phyloP scores from a whole-genome alignment of 2,888 invertebrate genomes.

The Diplazon laetatorius region DNA sequence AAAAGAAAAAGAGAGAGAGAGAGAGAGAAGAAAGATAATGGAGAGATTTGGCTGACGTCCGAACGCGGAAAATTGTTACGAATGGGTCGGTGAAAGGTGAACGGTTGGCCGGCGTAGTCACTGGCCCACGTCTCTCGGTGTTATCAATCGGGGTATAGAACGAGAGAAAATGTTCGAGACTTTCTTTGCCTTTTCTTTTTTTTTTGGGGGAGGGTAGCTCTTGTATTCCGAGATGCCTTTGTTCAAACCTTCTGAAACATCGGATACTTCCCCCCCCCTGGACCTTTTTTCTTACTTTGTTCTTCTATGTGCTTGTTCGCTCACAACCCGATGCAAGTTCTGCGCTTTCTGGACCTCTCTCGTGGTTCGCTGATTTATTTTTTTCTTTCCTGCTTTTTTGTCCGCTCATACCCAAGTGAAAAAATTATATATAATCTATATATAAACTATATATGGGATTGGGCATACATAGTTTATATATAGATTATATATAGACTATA shows the following conservation, averaged over 20 bases:
- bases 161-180: constrained; percentile 22
- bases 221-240: constrained; percentile 47
- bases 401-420: too few relatives aligned
- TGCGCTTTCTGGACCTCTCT: background rate
- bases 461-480: too few relatives aligned
- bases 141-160: constrained; percentile 62
- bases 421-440: too few relatives aligned
- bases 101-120: constrained; percentile 36
- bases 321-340: background rate
- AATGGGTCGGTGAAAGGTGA: constrained; percentile 40
- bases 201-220: too few relatives aligned
- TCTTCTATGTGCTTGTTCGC: constrained; percentile 16
- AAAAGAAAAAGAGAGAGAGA: too few relatives aligned
- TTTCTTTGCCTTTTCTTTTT: constrained; percentile 53
- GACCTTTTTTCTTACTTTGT: constrained; percentile 22
- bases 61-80: constrained; percentile 56
- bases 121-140: constrained; percentile 21
- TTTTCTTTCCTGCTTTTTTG: too few relatives aligned
- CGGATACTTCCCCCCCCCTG: too few relatives aligned
- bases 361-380: too few relatives aligned
- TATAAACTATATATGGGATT: too few relatives aligned
- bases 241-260: constrained; percentile 29
- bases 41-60: constrained; percentile 61
- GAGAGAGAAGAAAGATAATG: constrained; percentile 36
- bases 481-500: too few relatives aligned